phyloP scores from a whole-genome alignment of 2,888 invertebrate species.

The Drosophila prolongata region DNA sequence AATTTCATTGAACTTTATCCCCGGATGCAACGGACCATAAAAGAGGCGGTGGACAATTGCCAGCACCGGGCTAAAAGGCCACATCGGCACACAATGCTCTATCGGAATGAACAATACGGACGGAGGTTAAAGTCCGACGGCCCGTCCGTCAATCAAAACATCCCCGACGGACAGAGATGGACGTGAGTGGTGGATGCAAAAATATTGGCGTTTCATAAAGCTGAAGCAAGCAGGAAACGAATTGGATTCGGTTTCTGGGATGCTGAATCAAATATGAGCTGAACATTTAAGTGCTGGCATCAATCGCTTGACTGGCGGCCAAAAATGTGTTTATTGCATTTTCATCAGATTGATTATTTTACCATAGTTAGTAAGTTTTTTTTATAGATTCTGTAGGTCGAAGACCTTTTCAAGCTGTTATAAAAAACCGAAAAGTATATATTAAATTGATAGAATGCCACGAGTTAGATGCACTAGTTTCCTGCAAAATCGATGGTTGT shows the following conservation, averaged over 20 bases:
- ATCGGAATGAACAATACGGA: constrained; percentile 21
- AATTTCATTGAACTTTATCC: constrained; percentile 24
- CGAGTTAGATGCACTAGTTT: too few species aligned
- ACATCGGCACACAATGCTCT: constrained; percentile 17
- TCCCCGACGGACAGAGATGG: constrained; percentile 13
- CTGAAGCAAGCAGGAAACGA: neutral
- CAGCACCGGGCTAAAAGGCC: constrained; percentile 35
- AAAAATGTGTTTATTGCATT: neutral
- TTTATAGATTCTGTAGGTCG: too few species aligned
- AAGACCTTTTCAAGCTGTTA: too few species aligned
- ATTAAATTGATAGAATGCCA: too few species aligned
- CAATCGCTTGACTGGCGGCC: neutral
- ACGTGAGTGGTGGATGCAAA: constrained; percentile 8
- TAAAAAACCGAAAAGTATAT: too few species aligned
- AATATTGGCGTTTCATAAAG: constrained; percentile 19
- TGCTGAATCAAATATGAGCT: neutral
- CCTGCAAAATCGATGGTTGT: too few species aligned
- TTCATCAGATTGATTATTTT: neutral
- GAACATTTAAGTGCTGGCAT: neutral
- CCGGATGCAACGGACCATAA: constrained; percentile 39
- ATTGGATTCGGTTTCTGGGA: neutral
- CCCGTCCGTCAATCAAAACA: constrained; percentile 26
- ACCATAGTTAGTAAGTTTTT: too few species aligned
- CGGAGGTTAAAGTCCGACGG: constrained; percentile 16
- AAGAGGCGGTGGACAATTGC: constrained; percentile 24